Evolutionary conservation across 1,140 invertebrate species (phyloP).

Genomic region (Drosophila bifasciata): DNA sequence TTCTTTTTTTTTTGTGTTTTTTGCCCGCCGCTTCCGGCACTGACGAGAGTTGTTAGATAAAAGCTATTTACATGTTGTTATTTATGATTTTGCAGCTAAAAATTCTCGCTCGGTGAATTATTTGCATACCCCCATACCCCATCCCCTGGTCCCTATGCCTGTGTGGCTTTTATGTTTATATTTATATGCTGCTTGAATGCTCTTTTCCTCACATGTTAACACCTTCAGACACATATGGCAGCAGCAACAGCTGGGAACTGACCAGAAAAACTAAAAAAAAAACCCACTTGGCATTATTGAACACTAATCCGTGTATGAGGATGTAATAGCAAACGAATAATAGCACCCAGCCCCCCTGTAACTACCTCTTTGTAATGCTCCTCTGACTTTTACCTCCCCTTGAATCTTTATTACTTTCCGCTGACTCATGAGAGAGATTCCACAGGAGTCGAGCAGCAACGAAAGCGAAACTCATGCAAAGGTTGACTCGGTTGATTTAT

Average conservation of each 20-base stretch:
- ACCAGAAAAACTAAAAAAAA: constrained; percentile 26
- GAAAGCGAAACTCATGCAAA: constrained; percentile 75
- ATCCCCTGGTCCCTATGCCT: too few species aligned
- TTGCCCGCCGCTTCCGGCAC: constrained; percentile 60
- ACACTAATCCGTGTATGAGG: constrained; percentile 74
- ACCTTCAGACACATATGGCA: constrained; percentile 24
- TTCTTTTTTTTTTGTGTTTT: constrained; percentile 8
- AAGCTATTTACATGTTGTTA: constrained; percentile 83
- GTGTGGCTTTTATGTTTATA: constrained; percentile 3
- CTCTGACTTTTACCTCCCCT: constrained; percentile 3
- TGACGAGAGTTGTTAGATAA: constrained; percentile 82
- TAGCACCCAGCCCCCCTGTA: constrained; percentile 24
- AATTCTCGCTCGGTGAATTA: constrained; percentile 76
- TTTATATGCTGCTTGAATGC: constrained; percentile 45
- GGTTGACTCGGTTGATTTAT: constrained; percentile 80
- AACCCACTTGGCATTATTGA: constrained; percentile 56
- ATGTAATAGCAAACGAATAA: constrained; percentile 53
- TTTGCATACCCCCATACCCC: not conserved
- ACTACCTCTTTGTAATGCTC: not conserved
- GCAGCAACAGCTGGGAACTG: not conserved
- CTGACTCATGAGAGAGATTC: constrained; percentile 64
- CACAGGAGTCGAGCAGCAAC: constrained; percentile 12
- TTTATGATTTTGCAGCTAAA: constrained; percentile 82
- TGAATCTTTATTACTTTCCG: constrained; percentile 75
- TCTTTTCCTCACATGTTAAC: constrained; percentile 44